These are phyloP conservation scores for Terrapene triunguis DNA, from an alignment of 2,113 vertebrate genomes.

Conservation along the genomic window DNA sequence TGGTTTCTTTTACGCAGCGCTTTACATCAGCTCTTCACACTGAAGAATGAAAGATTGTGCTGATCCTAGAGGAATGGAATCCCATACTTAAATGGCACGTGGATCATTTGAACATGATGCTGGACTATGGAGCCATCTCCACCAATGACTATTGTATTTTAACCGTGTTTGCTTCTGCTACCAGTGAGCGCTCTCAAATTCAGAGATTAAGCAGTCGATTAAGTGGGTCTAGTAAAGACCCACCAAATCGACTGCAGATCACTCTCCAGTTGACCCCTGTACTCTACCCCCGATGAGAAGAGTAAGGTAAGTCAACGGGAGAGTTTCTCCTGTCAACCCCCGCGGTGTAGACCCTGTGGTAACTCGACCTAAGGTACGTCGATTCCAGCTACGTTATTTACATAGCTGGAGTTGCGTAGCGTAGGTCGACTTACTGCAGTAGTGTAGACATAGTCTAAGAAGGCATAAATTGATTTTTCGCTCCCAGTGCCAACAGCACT, in stretches of 20 bases:
- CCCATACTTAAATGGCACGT: neutral
- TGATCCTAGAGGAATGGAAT: neutral
- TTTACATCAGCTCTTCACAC: accelerated
- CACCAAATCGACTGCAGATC: no score
- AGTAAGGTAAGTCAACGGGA: no score
- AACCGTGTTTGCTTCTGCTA: neutral
- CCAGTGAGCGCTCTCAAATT: neutral
- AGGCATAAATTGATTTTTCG: neutral
- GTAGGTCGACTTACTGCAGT: no score
- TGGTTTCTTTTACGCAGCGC: neutral
- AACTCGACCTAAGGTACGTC: no score
- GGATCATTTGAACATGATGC: neutral
- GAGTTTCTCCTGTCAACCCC: no score
- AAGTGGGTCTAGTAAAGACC: no score
- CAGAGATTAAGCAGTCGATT: neutral
- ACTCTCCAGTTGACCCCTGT: no score
- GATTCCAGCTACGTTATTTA: no score
- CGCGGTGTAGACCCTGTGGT: no score
- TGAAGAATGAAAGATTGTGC: neutral
- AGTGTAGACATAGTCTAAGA: neutral
- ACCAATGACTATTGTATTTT: neutral
- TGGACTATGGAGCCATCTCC: neutral
- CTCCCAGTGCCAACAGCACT: neutral
- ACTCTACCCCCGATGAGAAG: no score
- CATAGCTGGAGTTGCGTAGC: no score